These are phyloP conservation scores for Halcyon chelicuti DNA, from an alignment of 2,797 vertebrate genomes.

Conservation along the genomic window DNA sequence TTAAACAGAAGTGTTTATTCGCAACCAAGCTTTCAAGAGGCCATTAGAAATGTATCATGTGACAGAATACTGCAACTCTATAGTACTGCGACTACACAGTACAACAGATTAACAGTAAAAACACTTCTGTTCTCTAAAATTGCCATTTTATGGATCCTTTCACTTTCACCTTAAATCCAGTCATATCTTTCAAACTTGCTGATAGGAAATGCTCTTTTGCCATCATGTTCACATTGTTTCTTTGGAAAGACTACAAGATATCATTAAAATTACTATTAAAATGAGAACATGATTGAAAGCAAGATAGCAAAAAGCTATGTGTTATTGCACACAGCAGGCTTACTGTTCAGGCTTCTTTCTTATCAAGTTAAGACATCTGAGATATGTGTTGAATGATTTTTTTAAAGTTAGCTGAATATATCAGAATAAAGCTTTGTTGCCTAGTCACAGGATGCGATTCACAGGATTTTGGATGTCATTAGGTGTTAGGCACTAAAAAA, in stretches of 20 bases:
- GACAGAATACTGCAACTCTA: not conserved
- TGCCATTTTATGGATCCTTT: not conserved
- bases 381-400: not conserved
- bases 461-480: not conserved
- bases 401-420: not conserved
- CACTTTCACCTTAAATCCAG: not conserved
- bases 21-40: not conserved
- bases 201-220: not conserved
- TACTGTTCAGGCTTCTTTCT: not conserved
- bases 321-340: not conserved
- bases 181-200: not conserved
- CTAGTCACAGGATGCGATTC: not conserved
- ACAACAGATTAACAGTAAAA: not conserved
- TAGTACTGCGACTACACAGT: not conserved
- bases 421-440: not conserved
- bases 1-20: slow-evolving; percentile 15
- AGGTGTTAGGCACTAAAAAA: not conserved
- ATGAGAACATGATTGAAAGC: not conserved
- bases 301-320: not conserved
- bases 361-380: not conserved
- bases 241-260: not conserved
- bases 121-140: not conserved
- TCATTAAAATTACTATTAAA: not conserved
- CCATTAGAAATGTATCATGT: not conserved
- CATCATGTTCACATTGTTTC: not conserved